Base-by-base conservation (phyloP, 2,888 invertebrate species). In the Beris chalybata region DNA sequence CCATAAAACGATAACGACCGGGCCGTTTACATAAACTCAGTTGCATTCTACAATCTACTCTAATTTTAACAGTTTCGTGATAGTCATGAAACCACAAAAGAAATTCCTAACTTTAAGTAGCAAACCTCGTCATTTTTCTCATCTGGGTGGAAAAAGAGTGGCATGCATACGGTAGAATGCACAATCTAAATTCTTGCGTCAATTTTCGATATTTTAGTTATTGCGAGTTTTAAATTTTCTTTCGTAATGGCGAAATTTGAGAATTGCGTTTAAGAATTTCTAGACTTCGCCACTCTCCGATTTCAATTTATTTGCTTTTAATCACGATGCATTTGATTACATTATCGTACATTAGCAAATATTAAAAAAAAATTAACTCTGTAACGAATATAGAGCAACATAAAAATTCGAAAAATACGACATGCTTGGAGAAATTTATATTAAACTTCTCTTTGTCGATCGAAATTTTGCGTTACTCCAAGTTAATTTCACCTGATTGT, bases 1-100 rank as follows among this genome's bases (percentile, higher is more conserved):
- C 70, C 79, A 81, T 67, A 81, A 81, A 73, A 79, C 81, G 2
- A 81, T 81, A 69, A 77, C 76, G 5, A 78, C 74, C n/a, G 76
- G 74, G 29, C 71, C 72, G 61, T 59, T 57, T n/a, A 70, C 72
- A 53, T 73, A 74, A 32, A 53, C 5, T 38, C 3, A 61, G 9
- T 5, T 22, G 22, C 9, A 3, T 15, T 11, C 13, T 4, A 13
- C 9, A 11, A 43, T 4, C 12, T 13, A 7, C n/a, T 30, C 12
- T 15, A 13, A 30, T 29, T 11, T 22, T 12, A 54, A 44, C 30
- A 54, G 7, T 54, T 15, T 32, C 9, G 44, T 22, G 29, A 31
- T 53, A 54, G 44, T n/a, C 5, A 29, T n/a, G 29, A 31, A 54
- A 15, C 30, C 15, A 44, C 15, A 30, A 6, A 52, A 30, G 30